Base-by-base conservation (phyloP, 2,888 invertebrate genomes). In the Frankliniella intonsa region DNA sequence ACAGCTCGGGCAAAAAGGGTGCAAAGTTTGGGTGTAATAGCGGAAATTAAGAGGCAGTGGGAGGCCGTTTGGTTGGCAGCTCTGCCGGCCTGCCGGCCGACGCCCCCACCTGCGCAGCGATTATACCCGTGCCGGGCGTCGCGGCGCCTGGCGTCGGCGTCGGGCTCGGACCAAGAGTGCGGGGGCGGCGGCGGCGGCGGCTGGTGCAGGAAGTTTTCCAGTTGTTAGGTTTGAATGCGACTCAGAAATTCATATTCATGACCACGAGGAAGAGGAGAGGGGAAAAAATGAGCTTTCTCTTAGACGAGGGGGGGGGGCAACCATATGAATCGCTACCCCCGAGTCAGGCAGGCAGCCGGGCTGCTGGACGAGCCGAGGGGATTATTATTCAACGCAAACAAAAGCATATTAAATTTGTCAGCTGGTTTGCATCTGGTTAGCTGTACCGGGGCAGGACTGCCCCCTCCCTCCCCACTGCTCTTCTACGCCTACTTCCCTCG, bases 371-470 rank as follows among this genome's bases (percentile, higher is more conserved):
- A n/a, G 55, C 17, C 55, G 5, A 38, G 38, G 5, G 69, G 69
- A 76, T 76, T 76, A 76, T 76, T 76, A 76, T 76, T 76, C 69
- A 76, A 76, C 69, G 69, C 69, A 76, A 76, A 76, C 69, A 76
- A 76, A 76, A 76, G 69, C 69, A 76, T 76, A 76, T 76, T 76
- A 25, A 76, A 76, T 76, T 76, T 76, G 69, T 22, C 69, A 25
- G 69, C 69, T 76, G 69, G 69, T 76, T 76, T 76, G 69, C 69
- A 76, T 76, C 69, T 76, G 69, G 69, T 76, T 76, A 76, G 22
- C 69, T 76, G 22, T 76, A 25, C 69, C 69, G 25, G 22, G 8
- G 25, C 25, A 55, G 38, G 38, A 38, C 62, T 62, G n/a, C 55
- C 55, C 55, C 55, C 5, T 8, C 17, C 62, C 62, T 10, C 62